Percentiles rank a stretch among this genome's conserved stretches.
phyloP scores from a whole-genome alignment of 2,113 vertebrate species.

The Pardalotus punctatus region DNA sequence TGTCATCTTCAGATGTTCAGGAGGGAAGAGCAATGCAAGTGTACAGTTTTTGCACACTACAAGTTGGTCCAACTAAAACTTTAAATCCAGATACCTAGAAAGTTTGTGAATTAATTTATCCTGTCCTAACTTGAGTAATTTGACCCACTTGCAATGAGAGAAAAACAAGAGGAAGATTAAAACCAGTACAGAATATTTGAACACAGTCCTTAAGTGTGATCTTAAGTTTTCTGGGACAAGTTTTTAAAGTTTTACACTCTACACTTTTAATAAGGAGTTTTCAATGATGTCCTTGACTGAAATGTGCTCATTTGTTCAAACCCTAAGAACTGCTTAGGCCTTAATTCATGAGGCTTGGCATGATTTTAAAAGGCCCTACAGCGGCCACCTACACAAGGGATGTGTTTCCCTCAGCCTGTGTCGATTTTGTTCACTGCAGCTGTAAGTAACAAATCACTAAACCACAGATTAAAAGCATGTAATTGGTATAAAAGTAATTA shows the following conservation, averaged over 20 bases:
- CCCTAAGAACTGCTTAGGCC: not conserved
- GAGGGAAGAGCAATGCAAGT: not conserved
- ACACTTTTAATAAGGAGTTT: not conserved
- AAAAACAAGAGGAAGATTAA: not conserved
- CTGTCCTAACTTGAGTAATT: not conserved
- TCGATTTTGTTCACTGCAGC: slow-evolving; percentile 42
- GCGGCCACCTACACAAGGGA: not conserved
- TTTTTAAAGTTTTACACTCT: not conserved
- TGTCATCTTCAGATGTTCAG: not conserved
- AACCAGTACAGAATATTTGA: not conserved
- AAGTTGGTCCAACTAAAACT: not conserved
- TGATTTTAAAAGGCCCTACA: not conserved
- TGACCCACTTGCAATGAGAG: not conserved
- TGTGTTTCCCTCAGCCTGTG: not conserved
- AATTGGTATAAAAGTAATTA: slow-evolving; percentile 59
- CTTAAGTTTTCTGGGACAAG: not conserved
- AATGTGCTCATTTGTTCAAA: not conserved
- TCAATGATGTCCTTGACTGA: not conserved
- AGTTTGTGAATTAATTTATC: not conserved
- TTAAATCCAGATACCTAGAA: not conserved
- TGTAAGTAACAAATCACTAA: slow-evolving; percentile 47
- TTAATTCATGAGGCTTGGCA: not conserved
- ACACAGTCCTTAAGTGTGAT: not conserved
- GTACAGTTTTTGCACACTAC: not conserved
- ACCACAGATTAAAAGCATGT: slow-evolving; percentile 61